Evolutionary conservation across 2,113 vertebrate species (phyloP).

Genomic region (Corythornis cristatus): DNA sequence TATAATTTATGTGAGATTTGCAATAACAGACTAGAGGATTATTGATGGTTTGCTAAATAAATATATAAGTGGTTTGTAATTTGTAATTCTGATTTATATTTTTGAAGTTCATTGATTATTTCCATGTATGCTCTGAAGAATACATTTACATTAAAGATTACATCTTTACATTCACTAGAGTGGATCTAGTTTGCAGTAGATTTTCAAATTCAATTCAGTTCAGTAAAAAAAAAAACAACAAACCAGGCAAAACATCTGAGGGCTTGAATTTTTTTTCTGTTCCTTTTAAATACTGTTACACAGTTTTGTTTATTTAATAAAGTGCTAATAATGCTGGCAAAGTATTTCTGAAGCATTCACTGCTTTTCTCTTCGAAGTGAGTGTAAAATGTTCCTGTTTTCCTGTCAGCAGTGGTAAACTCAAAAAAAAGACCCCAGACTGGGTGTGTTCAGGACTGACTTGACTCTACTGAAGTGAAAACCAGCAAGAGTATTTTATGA

Average conservation of each 20-base stretch:
- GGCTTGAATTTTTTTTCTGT: neutral
- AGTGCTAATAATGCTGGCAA: neutral
- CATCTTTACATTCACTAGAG: neutral
- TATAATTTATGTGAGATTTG: neutral
- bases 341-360: neutral
- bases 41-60: neutral
- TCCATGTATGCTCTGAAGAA: neutral
- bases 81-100: neutral
- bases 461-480: neutral
- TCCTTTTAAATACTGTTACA: neutral
- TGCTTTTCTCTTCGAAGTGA: neutral
- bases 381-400: neutral
- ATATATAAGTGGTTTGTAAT: fast-evolving
- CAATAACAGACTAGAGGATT: neutral
- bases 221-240: neutral
- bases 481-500: neutral
- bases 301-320: neutral
- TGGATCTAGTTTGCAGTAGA: neutral
- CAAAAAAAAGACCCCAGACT: neutral
- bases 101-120: neutral
- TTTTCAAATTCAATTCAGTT: neutral
- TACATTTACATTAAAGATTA: too few relatives aligned
- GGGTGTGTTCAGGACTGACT: neutral
- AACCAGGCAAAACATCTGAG: neutral
- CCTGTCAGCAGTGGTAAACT: neutral